Evolutionary conservation across 1,140 invertebrate genomes (phyloP).

Genomic region (Planococcus citri): DNA sequence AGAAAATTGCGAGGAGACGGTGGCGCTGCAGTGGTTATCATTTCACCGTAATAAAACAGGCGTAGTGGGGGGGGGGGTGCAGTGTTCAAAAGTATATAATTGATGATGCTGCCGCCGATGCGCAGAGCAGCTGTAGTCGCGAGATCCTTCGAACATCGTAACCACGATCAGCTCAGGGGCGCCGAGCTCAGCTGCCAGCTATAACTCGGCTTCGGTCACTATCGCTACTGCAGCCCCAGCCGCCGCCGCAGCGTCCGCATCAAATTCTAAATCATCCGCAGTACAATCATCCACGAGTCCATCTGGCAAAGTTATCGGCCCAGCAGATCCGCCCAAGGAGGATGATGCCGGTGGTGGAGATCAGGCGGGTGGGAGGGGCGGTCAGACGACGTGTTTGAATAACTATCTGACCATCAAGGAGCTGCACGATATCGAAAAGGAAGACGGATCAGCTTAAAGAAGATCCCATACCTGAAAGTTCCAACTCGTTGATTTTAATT

Average conservation of each 20-base stretch:
- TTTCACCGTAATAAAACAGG: constrained; percentile 8
- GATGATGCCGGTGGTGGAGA: not conserved
- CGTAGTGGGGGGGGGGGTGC: constrained; percentile 18
- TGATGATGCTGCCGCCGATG: constrained; percentile 13
- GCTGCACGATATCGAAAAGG: constrained; percentile 42
- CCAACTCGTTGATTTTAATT: constrained; percentile 23
- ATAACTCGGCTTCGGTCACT: too few relatives aligned
- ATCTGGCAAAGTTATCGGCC: too few relatives aligned
- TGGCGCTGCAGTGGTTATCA: not conserved
- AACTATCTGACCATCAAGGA: constrained; percentile 34
- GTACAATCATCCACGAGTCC: too few relatives aligned
- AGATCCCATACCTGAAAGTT: constrained; percentile 24
- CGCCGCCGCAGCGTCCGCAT: too few relatives aligned
- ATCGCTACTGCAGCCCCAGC: too few relatives aligned
- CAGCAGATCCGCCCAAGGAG: not conserved
- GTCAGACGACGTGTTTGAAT: constrained; percentile 27
- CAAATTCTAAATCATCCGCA: too few relatives aligned
- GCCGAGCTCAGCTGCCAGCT: not conserved
- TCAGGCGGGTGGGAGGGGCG: constrained; percentile 27
- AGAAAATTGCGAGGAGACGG: not conserved
- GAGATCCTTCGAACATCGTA: not conserved
- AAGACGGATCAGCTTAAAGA: constrained; percentile 34
- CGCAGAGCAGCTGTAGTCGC: not conserved
- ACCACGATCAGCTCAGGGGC: not conserved
- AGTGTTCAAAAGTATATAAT: constrained; percentile 14